These are phyloP conservation scores for Echinarachnius parma DNA, from an alignment of 53 echinoderm and acorn worm genomes.

Conservation along the genomic window DNA sequence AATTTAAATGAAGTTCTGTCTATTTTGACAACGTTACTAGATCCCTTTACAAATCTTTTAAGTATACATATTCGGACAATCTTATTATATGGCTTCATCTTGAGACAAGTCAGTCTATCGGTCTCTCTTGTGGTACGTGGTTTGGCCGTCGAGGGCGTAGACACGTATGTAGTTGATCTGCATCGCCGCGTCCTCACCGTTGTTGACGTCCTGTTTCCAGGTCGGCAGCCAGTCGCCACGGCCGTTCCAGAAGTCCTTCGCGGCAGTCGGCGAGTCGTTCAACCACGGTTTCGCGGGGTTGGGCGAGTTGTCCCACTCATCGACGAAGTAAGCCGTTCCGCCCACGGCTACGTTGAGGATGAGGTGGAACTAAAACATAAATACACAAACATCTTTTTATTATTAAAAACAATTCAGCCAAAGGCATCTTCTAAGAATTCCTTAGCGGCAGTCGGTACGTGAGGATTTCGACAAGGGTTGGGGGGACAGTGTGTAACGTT, in stretches of 20 bases:
- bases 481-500: no score
- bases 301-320: conserved; percentile 30
- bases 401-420: no score
- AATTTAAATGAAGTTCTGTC: no score
- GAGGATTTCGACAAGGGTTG: no score
- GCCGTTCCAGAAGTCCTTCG: conserved; percentile 61
- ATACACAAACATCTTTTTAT: no score
- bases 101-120: no score
- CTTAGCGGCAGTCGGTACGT: no score
- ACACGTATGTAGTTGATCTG: conserved; percentile 71
- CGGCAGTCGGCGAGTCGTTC: conserved; percentile 63
- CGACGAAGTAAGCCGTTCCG: conserved; percentile 64
- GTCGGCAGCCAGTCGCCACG: conserved; percentile 66
- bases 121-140: conserved; percentile 13
- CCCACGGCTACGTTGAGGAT: conserved; percentile 84
- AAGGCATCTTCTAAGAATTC: no score
- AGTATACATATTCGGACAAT: no score
- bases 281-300: conserved; percentile 70
- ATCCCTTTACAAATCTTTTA: no score
- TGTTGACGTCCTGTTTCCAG: conserved; percentile 59
- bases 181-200: conserved; percentile 88
- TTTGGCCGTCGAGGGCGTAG: conserved; percentile 33
- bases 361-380: conserved; percentile 69
- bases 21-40: no score
- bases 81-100: no score